phyloP scores from a whole-genome alignment of 2,888 invertebrate genomes.

The Exephanes ischioxanthus region DNA sequence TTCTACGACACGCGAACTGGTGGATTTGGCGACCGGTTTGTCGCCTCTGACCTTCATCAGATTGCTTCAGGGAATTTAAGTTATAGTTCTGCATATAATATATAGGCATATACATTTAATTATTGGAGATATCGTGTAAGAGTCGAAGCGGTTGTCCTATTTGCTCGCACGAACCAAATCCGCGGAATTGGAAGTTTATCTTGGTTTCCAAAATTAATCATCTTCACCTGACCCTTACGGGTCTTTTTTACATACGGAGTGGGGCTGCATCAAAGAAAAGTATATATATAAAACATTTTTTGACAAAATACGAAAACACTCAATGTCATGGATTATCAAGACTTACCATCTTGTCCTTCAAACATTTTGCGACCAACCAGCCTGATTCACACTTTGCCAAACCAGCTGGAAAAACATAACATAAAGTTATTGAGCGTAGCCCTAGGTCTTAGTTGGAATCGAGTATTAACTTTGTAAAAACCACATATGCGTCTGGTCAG shows the following conservation, averaged over 20 bases:
- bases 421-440: neutral
- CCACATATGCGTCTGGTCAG: too few relatives aligned
- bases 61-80: neutral
- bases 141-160: neutral
- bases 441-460: too few relatives aligned
- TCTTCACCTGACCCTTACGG: too few relatives aligned
- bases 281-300: neutral
- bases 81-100: neutral
- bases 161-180: neutral
- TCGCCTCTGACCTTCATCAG: too few relatives aligned
- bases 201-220: neutral
- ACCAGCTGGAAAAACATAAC: neutral
- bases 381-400: neutral
- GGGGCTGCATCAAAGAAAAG: neutral
- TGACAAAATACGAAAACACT: neutral
- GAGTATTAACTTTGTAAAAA: too few relatives aligned
- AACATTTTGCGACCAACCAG: neutral
- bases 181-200: too few relatives aligned
- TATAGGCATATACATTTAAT: neutral
- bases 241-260: neutral
- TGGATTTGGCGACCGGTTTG: too few relatives aligned
- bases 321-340: neutral
- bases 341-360: neutral
- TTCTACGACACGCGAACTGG: too few relatives aligned
- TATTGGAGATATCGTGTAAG: neutral